Base-by-base conservation (phyloP, 1,140 invertebrate genomes). In the Hypothenemus hampei region DNA sequence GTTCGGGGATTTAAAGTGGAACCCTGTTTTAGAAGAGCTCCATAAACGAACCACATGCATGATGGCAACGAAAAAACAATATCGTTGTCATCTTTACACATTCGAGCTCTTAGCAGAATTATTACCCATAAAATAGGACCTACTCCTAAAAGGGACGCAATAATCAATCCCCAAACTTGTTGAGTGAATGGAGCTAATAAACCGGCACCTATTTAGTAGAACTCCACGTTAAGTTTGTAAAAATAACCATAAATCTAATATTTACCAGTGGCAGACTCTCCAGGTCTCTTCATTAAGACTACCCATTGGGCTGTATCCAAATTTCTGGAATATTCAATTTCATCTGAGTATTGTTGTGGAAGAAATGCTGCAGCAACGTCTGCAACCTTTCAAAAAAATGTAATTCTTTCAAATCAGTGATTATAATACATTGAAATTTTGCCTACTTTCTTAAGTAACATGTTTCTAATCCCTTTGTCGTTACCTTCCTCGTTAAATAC, bases 1-100 rank as follows among this genome's bases (percentile, higher is more conserved):
- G 85, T 81, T 46, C 80, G 77, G 6, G 89, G 88, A 29, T 81
- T 78, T n/a, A 89, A 71, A 1, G 81, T 85, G 18, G 87, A 86
- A 21, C 89, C 89, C 72, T 93, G 89, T 61, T 91, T 91, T 72
- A 92, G 81, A n/a, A 91, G 75, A 10, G 89, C 87, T 11, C 88
- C 87, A 66, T 91, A 93, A 1, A 89, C 87, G 62, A 91, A 93
- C 89, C 89, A 92, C 36, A 87, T 74, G 60, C 88, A 90, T 4
- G 82, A 75, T 4, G 78, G 74, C 15, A 91, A 63, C 0, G 78
- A 56, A 52, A 59, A 67, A 24, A 60, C 43, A 6, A 46, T 51
- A n/a, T 57, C 57, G 7, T 61, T 39, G 4, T 10, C 77, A 57
- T 74, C 73, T 52, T 70, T 76, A 10, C 85, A 64, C 22, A 77